Evolutionary conservation across 1,140 invertebrate species (phyloP).

Genomic region (Oscheius sp.): DNA sequence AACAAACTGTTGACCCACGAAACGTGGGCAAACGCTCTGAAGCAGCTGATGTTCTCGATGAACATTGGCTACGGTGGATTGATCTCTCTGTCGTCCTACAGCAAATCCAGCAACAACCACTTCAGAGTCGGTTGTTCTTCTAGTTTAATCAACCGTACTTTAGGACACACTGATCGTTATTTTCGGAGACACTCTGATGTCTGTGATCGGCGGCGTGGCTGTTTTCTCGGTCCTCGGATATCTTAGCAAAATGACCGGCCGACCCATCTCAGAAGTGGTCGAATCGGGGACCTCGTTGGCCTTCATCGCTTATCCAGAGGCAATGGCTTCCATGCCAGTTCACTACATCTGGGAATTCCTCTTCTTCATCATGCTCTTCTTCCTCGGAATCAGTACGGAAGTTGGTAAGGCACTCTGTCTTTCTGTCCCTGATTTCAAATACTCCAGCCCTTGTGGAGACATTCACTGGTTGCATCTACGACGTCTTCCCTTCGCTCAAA

Average conservation of each 20-base stretch:
- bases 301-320: conserved; percentile 64
- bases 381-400: conserved; percentile 60
- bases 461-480: conserved; percentile 39
- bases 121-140: background rate
- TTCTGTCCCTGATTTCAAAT: background rate
- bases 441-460: conserved; percentile 32
- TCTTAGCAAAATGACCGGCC: conserved; percentile 64
- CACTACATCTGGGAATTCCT: conserved; percentile 64
- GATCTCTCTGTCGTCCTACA: conserved; percentile 15
- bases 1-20: background rate
- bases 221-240: conserved; percentile 71
- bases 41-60: conserved; percentile 15
- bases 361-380: conserved; percentile 63
- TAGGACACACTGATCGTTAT: conserved; percentile 70
- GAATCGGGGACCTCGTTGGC: conserved; percentile 65
- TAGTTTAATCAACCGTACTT: background rate
- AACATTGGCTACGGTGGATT: conserved; percentile 8
- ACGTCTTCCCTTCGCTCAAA: conserved; percentile 34
- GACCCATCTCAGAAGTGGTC: conserved; percentile 67
- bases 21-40: conserved; percentile 18
- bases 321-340: conserved; percentile 61
- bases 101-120: background rate
- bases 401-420: conserved; percentile 42
- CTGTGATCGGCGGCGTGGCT: conserved; percentile 68
- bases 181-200: conserved; percentile 69